Base-by-base conservation (phyloP, 1,140 invertebrate species). In the Nixonia krombeini region DNA sequence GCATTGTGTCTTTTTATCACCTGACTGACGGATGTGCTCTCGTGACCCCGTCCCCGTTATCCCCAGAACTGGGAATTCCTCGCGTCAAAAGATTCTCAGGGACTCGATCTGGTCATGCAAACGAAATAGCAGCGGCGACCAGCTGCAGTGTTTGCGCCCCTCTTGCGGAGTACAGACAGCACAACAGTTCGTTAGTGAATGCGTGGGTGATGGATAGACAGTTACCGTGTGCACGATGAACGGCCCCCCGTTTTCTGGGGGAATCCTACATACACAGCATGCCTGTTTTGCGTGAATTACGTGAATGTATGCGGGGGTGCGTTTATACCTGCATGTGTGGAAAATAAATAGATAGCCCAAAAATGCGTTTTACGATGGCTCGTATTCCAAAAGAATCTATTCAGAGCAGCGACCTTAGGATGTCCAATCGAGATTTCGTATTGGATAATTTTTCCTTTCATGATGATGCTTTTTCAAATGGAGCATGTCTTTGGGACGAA, bases 121-220 rank as follows among this genome's bases (percentile, higher is more conserved):
- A 50, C 33, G 45, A 42, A 25, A 40, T 1, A 25, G 0, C 12
- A 5, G 47, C 5, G 8, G 18, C 51, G 61, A 52, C 76, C 79
- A 81, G 80, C 78, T 81, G 78, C 78, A 63, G 35, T n/a, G 13
- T 37, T 15, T 23, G 45, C 46, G 33, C 40, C 52, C 57, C 42
- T 63, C 52, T 55, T 49, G 40, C 59, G 42, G 42, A 58, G 50
- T 33, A 44, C 45, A 17, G 7, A 5, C 42, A n/a, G 28, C 28
- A 44, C 12, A 58, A 59, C 23, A 35, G 64, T 73, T 53, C 45
- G 35, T 58, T 15, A 64, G 50, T 75, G 70, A 75, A 76, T 77
- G 76, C 75, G 82, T 81, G 79, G 83, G 82, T 84, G 82, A 83
- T 83, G 79, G 82, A 84, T 84, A 78, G 78, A 81, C 70, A 72